Evolutionary conservation across 2,797 vertebrate species (phyloP).

Genomic region (Taenioides sp.): DNA sequence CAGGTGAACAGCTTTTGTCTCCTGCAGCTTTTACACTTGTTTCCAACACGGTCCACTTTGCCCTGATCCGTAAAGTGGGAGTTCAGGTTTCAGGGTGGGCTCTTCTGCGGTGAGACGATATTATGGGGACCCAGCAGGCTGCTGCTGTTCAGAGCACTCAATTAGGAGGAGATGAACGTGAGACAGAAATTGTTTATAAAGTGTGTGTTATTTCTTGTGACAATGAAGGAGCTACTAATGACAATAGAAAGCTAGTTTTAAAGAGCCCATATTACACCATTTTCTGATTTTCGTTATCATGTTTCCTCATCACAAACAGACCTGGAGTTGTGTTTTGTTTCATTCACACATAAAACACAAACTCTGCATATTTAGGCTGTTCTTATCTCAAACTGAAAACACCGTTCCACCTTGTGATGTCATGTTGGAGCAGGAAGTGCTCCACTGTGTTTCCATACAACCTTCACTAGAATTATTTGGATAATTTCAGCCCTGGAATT

Average conservation of each 20-base stretch:
- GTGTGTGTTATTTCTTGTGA: neutral
- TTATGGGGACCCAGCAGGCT: slow-evolving; percentile 3
- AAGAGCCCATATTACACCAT: too few species aligned
- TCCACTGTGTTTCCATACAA: too few species aligned
- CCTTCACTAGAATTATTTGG: too few species aligned
- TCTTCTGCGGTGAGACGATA: slow-evolving; percentile 5
- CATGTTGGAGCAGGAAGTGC: too few species aligned
- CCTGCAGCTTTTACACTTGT: slow-evolving; percentile 23
- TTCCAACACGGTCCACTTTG: slow-evolving; percentile 20
- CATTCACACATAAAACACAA: too few species aligned
- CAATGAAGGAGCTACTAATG: neutral
- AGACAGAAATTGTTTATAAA: neutral
- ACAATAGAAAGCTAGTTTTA: neutral
- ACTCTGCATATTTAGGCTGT: too few species aligned
- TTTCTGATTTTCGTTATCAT: too few species aligned
- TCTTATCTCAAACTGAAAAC: too few species aligned
- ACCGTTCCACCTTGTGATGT: too few species aligned
- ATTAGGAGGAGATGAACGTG: neutral
- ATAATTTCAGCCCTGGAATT: too few species aligned
- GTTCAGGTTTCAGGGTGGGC: slow-evolving; percentile 21
- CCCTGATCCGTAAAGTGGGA: slow-evolving; percentile 2
- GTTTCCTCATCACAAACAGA: too few species aligned
- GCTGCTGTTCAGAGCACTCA: neutral
- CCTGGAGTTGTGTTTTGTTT: too few species aligned
- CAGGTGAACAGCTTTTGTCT: slow-evolving; percentile 5